Percentiles rank a stretch among this genome's conserved stretches.
These are phyloP conservation scores for Hyphantria cunea DNA, from an alignment of 1,140 invertebrate species.

Conservation along the genomic window DNA sequence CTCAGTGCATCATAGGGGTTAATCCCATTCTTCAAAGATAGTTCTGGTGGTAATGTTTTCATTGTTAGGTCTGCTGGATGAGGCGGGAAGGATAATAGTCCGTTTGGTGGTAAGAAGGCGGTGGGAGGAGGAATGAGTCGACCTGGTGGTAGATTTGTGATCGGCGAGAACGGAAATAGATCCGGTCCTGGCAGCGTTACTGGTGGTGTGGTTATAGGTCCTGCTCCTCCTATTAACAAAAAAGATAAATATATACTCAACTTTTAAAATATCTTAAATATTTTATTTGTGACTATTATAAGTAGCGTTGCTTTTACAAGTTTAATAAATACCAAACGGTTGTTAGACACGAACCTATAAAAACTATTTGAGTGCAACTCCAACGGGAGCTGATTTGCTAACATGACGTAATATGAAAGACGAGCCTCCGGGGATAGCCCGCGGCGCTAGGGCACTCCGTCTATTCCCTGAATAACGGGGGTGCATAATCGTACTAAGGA, in stretches of 20 bases:
- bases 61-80: slow-evolving; percentile 74
- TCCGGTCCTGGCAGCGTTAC: slow-evolving; percentile 78
- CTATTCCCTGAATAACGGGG: slow-evolving; percentile 77
- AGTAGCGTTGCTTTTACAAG: too few species aligned
- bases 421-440: slow-evolving; percentile 64
- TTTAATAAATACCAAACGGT: not conserved
- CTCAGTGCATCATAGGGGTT: slow-evolving; percentile 73
- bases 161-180: slow-evolving; percentile 77
- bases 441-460: slow-evolving; percentile 68
- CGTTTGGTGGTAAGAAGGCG: slow-evolving; percentile 73
- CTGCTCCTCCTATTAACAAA: slow-evolving; percentile 74
- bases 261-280: not conserved
- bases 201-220: slow-evolving; percentile 70
- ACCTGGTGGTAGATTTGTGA: slow-evolving; percentile 75
- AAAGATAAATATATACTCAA: slow-evolving; percentile 46
- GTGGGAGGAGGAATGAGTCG: slow-evolving; percentile 80
- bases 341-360: not conserved
- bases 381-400: slow-evolving; percentile 49
- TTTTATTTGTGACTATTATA: too few species aligned
- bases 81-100: slow-evolving; percentile 72
- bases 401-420: slow-evolving; percentile 78
- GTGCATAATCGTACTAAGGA: slow-evolving; percentile 81
- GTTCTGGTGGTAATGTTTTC: slow-evolving; percentile 66
- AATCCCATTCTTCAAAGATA: slow-evolving; percentile 66
- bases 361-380: slow-evolving; percentile 37